A percentile compares a stretch with the other conserved stretches of the same genome.
Evolutionary conservation across 2,797 vertebrate genomes (phyloP).

Genomic region (Sebastes oblongus): DNA sequence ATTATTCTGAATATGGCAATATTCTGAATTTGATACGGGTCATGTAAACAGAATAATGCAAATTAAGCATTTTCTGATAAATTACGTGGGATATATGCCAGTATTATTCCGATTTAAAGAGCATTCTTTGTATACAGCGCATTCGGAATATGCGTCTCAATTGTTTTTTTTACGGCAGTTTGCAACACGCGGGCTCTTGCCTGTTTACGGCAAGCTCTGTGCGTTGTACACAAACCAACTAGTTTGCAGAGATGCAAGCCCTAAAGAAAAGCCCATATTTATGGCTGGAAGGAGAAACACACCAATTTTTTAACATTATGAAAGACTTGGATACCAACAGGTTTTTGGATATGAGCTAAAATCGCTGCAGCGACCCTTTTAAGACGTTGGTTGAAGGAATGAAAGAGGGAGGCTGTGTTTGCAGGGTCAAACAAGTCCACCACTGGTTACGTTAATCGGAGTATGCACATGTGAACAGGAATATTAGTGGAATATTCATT

Average conservation of each 20-base stretch:
- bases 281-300: background rate
- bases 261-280: background rate
- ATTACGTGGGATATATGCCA: background rate
- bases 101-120: background rate
- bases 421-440: background rate
- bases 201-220: background rate
- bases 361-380: background rate
- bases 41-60: too few species aligned
- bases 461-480: background rate
- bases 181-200: background rate
- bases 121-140: background rate
- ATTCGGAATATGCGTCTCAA: background rate
- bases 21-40: too few species aligned
- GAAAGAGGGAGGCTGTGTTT: background rate
- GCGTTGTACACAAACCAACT: background rate
- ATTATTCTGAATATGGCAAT: too few species aligned
- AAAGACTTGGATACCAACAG: background rate
- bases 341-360: background rate
- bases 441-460: background rate
- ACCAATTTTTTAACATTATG: background rate
- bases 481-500: too few species aligned
- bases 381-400: background rate
- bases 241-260: background rate
- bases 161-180: background rate
- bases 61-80: too few species aligned